These are phyloP conservation scores for Vandiemenella viatica DNA, from an alignment of 2,888 invertebrate species.

Conservation along the genomic window DNA sequence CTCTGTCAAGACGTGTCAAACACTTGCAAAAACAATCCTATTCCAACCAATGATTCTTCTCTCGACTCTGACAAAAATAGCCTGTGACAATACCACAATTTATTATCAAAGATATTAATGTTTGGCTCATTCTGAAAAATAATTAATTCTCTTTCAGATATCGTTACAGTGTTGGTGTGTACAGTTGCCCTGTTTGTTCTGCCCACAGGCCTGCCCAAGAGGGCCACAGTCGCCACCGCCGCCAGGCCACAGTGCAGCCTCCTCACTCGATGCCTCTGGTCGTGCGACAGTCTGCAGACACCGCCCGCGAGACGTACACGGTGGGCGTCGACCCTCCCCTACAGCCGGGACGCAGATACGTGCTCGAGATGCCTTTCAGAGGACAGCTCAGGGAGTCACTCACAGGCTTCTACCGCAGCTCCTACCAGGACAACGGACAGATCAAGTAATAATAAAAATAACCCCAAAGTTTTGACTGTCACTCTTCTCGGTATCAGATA, in stretches of 20 bases:
- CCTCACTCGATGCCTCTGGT: background rate
- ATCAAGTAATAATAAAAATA: slow-evolving; percentile 5
- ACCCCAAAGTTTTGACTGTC: background rate
- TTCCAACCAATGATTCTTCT: no score
- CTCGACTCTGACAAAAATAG: no score
- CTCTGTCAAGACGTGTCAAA: no score
- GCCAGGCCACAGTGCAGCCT: background rate
- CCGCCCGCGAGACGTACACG: background rate
- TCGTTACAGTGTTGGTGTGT: no score
- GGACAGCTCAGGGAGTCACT: slow-evolving; percentile 13
- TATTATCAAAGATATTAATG: no score
- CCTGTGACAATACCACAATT: no score
- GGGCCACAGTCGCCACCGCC: background rate
- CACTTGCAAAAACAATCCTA: no score
- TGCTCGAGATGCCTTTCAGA: slow-evolving; percentile 9
- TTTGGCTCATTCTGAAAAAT: no score
- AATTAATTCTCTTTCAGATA: no score
- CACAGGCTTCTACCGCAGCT: slow-evolving; percentile 18
- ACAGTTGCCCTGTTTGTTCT: no score
- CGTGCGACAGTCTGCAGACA: no score
- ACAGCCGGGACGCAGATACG: slow-evolving; percentile 4
- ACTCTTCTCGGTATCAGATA: background rate
- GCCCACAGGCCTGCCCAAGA: no score
- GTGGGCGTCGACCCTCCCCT: slow-evolving; percentile 1
- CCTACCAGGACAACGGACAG: slow-evolving; percentile 12